Base-by-base conservation (phyloP, 2,888 invertebrate genomes). In the Neoaliturus tenellus region DNA sequence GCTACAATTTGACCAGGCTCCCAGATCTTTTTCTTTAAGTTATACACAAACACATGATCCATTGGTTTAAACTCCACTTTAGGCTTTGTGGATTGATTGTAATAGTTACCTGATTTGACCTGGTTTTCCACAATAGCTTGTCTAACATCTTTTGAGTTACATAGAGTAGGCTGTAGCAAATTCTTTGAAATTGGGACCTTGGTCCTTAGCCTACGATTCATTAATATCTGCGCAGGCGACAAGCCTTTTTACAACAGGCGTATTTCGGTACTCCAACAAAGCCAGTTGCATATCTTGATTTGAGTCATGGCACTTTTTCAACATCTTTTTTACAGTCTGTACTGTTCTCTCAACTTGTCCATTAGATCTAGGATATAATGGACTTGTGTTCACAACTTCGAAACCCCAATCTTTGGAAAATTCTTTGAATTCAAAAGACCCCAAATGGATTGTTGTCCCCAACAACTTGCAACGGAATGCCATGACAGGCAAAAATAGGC, bases 361-460 rank as follows among this genome's bases (percentile, higher is more conserved):
- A 80, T 88, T 88, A 2, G 86, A 86, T 71, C 86, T 78, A 20
- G 87, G 85, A 81, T 88, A 87, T 8, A 81, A 82, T 14, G 88
- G 88, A 83, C 87, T 87, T 0, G 85, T 84, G 0, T 84, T 86
- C 17, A 33, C 81, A 39, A 86, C 35, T 51, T 86, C 75, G 67
- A 88, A 87, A 8, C 85, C 85, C 85, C 85, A 87, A 44, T 87
- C 85, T 71, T 55, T 83, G 28, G 86, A 84, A 86, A 88, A 89
- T 44, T 80, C 44, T 82, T 81, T 75, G 20, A 87, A 87, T 48
- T 86, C 83, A 51, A 73, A 39, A 44, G 25, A 86, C 86, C 67
- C 85, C 83, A 83, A 87, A 89, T 28, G 87, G 87, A 48, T 85
- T 83, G 83, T 58, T 44, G 17, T 44, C 44, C 12, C 44, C 44